Percentiles rank a stretch among this genome's conserved stretches.
phyloP scores from a whole-genome alignment of 2,797 vertebrate species.

The Netta rufina region DNA sequence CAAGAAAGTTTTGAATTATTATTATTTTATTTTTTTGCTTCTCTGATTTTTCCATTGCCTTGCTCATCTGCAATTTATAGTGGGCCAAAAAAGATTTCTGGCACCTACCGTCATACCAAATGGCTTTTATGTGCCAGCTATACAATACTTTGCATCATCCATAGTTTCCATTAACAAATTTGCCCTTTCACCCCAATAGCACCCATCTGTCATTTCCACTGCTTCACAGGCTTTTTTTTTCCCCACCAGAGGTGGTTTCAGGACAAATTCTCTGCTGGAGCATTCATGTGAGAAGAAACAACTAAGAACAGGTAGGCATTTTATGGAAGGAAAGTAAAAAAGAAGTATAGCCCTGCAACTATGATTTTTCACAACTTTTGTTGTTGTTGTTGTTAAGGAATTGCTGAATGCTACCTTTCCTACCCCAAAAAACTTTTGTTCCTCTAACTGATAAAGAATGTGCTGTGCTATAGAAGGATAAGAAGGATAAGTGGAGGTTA shows the following conservation, averaged over 20 bases:
- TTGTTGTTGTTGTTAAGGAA: neutral
- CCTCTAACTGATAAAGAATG: neutral
- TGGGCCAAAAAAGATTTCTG: neutral
- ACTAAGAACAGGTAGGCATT: neutral
- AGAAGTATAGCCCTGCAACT: neutral
- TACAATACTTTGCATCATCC: neutral
- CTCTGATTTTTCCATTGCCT: neutral
- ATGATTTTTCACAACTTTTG: neutral
- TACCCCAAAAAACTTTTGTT: neutral
- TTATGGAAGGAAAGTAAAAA: neutral
- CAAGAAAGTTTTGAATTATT: neutral
- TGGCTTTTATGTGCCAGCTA: neutral
- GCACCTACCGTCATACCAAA: neutral
- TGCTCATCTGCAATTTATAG: neutral
- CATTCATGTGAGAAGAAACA: neutral
- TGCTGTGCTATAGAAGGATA: neutral
- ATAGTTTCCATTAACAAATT: neutral
- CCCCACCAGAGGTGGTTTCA: constrained; percentile 10
- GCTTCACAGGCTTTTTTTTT: constrained; percentile 9
- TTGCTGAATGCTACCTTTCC: neutral
- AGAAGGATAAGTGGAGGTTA: neutral
- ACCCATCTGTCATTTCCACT: neutral
- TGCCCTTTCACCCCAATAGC: constrained; percentile 4
- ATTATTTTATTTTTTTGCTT: neutral
- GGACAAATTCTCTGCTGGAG: neutral